Evolutionary conservation across 2,888 invertebrate genomes (phyloP), one percentile per base, ranked within the genome.

Genomic region (Leptinotarsa rubiginosa): DNA sequence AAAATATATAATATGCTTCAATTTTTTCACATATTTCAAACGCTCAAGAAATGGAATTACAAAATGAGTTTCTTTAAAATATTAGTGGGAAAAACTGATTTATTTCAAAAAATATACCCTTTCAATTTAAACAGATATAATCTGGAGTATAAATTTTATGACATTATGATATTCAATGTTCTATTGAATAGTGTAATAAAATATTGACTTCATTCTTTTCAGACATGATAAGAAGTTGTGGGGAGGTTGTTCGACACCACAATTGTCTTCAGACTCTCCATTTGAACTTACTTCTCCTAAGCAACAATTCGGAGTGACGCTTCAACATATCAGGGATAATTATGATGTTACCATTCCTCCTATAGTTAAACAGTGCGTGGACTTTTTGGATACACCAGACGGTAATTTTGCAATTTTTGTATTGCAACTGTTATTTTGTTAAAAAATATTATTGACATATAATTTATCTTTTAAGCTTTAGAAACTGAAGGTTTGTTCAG

Each of bases 401-500:
- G 95, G 96, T 96, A 87, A 89, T 89, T 84, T 56, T 16, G 18
- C 5, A 52, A 31, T 22, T 62, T 65, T 72, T 50, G 10, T 41
- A 16, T 41, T 65, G 49, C n/a, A 12, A 20, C 69, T 52, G 49
- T 10, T 41, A 41, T 18, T 65, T 41, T 41, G 56, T 69, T 3
- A 31, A 15, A 41, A 10, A 41, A 41, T 7, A 59, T 4, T 47
- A 18, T 59, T 20, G 12, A 50, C 15, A n/a, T 50, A 16, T n/a
- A 3, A 50, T 64, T 54, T 47, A 78, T 79, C 76, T 78, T 86
- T 87, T 80, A 86, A 95, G 97, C 96, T 64, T 88, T 98, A 76
- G 97, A 97, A 88, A 96, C 97, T 0, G 98, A 99, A 87, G 99
- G 99, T 3, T 92, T 99, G 83, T 99, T 99, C 88, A 92, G 99